Conservation (phyloP, 2,888 invertebrate species). For the Acheta domesticus region DNA sequence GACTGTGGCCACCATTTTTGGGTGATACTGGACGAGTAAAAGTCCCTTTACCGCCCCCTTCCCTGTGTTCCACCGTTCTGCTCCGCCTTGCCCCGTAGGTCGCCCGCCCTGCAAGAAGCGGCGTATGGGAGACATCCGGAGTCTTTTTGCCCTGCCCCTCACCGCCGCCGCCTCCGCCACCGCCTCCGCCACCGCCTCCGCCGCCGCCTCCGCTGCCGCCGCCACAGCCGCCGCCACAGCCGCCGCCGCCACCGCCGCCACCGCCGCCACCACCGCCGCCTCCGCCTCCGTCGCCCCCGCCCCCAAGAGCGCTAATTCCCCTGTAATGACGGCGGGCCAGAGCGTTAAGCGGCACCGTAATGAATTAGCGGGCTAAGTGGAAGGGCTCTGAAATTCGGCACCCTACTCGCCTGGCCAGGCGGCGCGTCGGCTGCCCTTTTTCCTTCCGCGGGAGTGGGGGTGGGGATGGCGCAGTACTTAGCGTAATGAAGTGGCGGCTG, state of each 20-base stretch:
- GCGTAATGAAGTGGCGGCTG: conserved; percentile 1
- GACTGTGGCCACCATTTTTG: too few relatives aligned
- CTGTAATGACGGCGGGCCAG: not conserved
- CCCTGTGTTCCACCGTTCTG: too few relatives aligned
- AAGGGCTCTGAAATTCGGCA: not conserved
- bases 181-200: not conserved
- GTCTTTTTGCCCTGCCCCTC: not conserved
- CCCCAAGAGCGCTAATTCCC: not conserved
- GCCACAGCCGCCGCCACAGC: not conserved
- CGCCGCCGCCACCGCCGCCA: not conserved
- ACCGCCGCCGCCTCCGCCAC: not conserved
- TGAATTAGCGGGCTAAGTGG: not conserved
- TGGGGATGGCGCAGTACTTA: not conserved
- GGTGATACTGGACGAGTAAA: too few relatives aligned
- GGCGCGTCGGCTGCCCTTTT: not conserved
- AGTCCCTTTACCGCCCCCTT: too few relatives aligned
- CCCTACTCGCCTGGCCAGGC: not conserved
- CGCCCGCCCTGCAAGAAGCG: not conserved
- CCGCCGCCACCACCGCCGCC: not conserved
- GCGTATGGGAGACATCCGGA: not conserved
- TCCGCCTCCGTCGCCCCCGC: too few relatives aligned
- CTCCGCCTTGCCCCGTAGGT: too few relatives aligned
- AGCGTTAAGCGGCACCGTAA: not conserved
- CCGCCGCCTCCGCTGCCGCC: not conserved
- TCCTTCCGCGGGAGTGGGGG: not conserved